phyloP scores from a whole-genome alignment of 2,797 vertebrate species.

The Pangasius djambal region DNA sequence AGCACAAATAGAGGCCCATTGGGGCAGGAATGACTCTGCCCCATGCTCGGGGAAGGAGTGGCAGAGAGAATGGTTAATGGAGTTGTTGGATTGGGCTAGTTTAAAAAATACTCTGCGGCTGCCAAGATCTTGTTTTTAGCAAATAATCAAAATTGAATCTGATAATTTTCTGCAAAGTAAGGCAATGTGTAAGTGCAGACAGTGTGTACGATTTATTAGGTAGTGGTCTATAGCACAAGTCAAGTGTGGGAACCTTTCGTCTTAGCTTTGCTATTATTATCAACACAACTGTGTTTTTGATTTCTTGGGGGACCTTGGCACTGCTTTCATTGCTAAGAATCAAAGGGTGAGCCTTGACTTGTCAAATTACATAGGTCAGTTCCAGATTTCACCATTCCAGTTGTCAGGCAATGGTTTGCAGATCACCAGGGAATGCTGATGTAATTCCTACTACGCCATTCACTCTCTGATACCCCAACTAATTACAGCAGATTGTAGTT shows the following conservation, averaged over 20 bases:
- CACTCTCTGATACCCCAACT: neutral
- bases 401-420: neutral
- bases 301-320: neutral
- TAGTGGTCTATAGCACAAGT: too few relatives aligned
- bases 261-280: too few relatives aligned
- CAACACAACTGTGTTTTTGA: neutral
- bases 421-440: neutral
- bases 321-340: neutral
- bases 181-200: neutral
- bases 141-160: neutral
- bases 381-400: neutral
- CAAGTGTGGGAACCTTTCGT: too few relatives aligned
- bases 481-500: neutral
- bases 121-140: neutral
- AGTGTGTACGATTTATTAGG: neutral
- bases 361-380: neutral
- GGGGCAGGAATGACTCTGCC: neutral
- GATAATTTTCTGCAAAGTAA: neutral
- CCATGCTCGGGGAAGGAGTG: too few relatives aligned
- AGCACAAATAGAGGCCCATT: neutral
- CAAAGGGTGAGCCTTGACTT: neutral
- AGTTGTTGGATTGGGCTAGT: neutral
- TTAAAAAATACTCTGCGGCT: neutral
- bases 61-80: neutral
- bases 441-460: neutral